Conservation (phyloP, 2,113 vertebrate genomes). For the Embiotoca jacksoni region DNA sequence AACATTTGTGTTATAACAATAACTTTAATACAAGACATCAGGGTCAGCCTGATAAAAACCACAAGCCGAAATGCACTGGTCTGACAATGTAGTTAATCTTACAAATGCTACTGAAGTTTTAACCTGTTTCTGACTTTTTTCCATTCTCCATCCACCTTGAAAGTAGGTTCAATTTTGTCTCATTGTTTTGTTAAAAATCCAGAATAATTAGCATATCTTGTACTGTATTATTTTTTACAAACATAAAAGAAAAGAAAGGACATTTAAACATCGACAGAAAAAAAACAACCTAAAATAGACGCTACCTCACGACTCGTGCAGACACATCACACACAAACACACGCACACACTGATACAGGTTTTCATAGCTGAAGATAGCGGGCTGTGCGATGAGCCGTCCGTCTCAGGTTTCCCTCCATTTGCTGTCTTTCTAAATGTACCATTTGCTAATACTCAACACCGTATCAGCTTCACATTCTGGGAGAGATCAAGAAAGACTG, state of each 20-base stretch:
- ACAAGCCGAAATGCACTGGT: no score
- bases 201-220: background rate
- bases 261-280: background rate
- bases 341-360: conserved; percentile 14
- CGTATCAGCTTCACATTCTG: conserved; percentile 62
- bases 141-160: background rate
- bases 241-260: background rate
- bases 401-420: conserved; percentile 73
- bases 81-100: background rate
- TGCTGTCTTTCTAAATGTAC: conserved; percentile 74
- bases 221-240: background rate
- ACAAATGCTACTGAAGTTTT: background rate
- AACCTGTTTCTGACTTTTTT: background rate
- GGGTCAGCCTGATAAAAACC: no score
- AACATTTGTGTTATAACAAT: background rate
- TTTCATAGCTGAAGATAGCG: conserved; percentile 35
- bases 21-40: no score
- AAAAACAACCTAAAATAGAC: conserved; percentile 31
- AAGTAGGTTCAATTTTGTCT: background rate
- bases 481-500: no score
- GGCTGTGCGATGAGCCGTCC: conserved; percentile 56
- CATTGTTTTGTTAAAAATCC: background rate
- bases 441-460: conserved; percentile 75
- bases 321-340: background rate
- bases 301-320: background rate